Evolutionary conservation across 1,140 invertebrate species (phyloP).

Genomic region (Saccostrea echinata): DNA sequence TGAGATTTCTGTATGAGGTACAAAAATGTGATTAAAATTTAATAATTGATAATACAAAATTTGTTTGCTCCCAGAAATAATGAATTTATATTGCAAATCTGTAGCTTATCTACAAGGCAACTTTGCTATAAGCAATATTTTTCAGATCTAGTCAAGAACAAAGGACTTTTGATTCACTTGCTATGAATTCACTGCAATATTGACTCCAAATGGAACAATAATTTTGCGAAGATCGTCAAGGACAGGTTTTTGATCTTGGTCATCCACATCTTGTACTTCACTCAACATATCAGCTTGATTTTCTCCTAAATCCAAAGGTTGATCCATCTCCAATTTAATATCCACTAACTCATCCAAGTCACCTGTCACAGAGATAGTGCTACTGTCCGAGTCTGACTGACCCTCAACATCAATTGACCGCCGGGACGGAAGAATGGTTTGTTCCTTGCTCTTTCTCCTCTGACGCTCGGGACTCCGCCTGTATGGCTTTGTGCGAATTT

Average conservation of each 20-base stretch:
- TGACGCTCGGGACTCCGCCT: conserved; percentile 44
- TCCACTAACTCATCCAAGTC: conserved; percentile 29
- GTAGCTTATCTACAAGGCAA: conserved; percentile 27
- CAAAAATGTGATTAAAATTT: not conserved
- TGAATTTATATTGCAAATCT: not conserved
- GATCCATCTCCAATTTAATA: conserved; percentile 38
- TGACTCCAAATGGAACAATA: conserved; percentile 14
- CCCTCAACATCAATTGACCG: conserved; percentile 1
- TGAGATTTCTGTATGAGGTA: not conserved
- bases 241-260: conserved; percentile 28
- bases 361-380: conserved; percentile 38
- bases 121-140: not conserved
- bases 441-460: not conserved
- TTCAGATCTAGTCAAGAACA: not conserved
- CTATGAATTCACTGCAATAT: conserved; percentile 45
- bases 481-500: conserved; percentile 80
- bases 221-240: conserved; percentile 38
- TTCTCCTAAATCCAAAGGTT: conserved; percentile 17
- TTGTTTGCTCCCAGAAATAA: conserved; percentile 9
- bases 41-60: not conserved
- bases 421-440: not conserved
- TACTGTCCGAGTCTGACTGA: conserved; percentile 18
- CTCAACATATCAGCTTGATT: conserved; percentile 16
- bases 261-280: not conserved
- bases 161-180: not conserved